phyloP scores from a whole-genome alignment of 2,797 vertebrate genomes.

The Hafferia zeledoni region DNA sequence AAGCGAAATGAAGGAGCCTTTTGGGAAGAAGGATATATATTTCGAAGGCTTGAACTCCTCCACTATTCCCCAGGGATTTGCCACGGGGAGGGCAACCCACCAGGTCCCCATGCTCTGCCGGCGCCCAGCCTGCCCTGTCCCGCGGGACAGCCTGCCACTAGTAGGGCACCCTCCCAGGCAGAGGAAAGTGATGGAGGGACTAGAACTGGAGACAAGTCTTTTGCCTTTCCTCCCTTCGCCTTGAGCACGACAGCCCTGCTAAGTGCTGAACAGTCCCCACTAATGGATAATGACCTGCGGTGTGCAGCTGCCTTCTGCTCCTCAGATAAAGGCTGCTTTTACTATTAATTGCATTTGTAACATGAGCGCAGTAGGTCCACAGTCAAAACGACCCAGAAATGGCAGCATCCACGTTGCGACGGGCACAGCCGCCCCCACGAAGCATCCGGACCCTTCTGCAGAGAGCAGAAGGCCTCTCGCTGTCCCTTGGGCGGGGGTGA shows the following conservation, averaged over 20 bases:
- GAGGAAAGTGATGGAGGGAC: not conserved
- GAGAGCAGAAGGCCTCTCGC: not conserved
- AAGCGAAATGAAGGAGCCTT: not conserved
- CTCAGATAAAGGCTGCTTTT: conserved; percentile 52
- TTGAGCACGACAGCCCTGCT: not conserved
- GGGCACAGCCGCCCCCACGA: not conserved
- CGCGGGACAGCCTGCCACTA: not conserved
- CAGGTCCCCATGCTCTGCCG: not conserved
- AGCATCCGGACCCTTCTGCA: not conserved
- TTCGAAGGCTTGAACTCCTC: not conserved
- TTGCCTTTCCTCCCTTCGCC: not conserved
- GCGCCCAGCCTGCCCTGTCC: not conserved
- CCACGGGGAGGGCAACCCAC: rapidly evolving
- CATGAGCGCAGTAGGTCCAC: conserved; percentile 9
- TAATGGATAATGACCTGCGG: conserved; percentile 60
- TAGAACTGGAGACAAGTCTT: not conserved
- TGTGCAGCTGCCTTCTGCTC: conserved; percentile 51
- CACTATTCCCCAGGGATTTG: not conserved
- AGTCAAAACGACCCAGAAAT: not conserved
- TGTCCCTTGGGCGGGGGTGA: not conserved
- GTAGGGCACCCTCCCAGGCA: not conserved
- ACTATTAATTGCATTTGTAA: conserved; percentile 66
- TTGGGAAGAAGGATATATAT: not conserved
- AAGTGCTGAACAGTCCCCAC: conserved; percentile 16
- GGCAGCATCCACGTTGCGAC: not conserved